A percentile compares a stretch with the other conserved stretches of the same genome.
These are phyloP conservation scores for Nothura maculosa DNA, from an alignment of 2,797 vertebrate genomes.

Conservation along the genomic window DNA sequence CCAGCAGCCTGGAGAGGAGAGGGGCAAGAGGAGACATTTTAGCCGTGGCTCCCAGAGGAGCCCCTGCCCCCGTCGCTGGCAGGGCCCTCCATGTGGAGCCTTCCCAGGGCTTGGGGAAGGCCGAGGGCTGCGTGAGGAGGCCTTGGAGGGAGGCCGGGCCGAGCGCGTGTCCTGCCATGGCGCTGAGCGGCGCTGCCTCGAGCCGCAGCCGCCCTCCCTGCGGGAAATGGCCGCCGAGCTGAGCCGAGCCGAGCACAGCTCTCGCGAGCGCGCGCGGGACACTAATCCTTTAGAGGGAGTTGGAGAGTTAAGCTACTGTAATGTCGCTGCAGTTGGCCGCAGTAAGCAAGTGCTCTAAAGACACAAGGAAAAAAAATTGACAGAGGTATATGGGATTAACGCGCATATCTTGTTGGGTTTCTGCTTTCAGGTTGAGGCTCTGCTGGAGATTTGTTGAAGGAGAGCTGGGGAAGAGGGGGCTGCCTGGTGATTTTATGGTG, in stretches of 20 bases:
- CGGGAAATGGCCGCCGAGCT: constrained; percentile 68
- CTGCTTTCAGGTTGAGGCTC: constrained; percentile 55
- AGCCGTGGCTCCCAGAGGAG: constrained; percentile 7
- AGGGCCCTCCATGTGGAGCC: background rate
- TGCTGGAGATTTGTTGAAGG: constrained; percentile 23
- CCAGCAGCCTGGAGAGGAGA: constrained; percentile 33
- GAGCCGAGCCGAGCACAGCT: constrained; percentile 23
- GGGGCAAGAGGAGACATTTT: constrained; percentile 51
- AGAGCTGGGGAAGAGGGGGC: constrained; percentile 34
- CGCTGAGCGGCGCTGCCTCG: constrained; percentile 63
- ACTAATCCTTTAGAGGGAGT: constrained; percentile 75
- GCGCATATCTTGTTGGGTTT: constrained; percentile 60
- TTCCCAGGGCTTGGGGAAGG: background rate
- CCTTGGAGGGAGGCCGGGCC: background rate
- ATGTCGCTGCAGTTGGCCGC: constrained; percentile 72
- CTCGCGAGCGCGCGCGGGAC: constrained; percentile 74
- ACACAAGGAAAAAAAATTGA: constrained; percentile 67
- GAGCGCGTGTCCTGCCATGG: background rate
- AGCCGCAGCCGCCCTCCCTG: constrained; percentile 66
- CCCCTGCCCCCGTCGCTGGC: constrained; percentile 41
- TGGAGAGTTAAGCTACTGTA: constrained; percentile 74
- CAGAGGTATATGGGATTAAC: constrained; percentile 49
- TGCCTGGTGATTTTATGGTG: constrained; percentile 47
- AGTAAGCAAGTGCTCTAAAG: constrained; percentile 73
- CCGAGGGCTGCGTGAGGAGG: background rate